A percentile compares a stretch with the other conserved stretches of the same genome.
phyloP scores from a whole-genome alignment of 1,140 invertebrate genomes.

The Helicoverpa zea region DNA sequence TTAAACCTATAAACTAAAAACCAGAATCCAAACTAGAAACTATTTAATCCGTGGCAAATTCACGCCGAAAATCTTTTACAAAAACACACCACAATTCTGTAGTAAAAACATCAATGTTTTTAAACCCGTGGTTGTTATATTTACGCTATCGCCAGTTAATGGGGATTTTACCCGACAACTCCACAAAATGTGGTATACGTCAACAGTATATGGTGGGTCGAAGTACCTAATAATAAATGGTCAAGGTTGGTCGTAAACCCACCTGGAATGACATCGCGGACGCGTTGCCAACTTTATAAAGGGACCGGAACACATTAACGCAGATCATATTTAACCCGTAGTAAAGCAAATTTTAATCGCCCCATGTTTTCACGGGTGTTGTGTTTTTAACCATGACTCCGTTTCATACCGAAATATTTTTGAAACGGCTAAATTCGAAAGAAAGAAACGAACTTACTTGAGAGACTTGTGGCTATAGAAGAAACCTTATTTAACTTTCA shows the following conservation, averaged over 20 bases:
- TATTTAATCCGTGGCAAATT: no score
- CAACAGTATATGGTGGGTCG: constrained; percentile 21
- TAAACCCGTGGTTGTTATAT: neutral
- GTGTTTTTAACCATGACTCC: neutral
- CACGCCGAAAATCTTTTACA: no score
- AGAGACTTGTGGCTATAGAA: no score
- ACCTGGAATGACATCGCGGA: constrained; percentile 9
- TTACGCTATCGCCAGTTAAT: constrained; percentile 13
- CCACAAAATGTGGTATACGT: neutral
- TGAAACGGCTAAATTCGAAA: no score
- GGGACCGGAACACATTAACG: constrained; percentile 37
- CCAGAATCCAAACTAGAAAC: no score
- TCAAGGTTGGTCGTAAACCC: constrained; percentile 39
- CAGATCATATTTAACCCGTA: constrained; percentile 25
- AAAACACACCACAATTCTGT: no score
- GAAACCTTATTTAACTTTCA: no score
- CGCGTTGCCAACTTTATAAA: constrained; percentile 31
- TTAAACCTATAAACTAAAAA: no score
- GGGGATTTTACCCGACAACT: constrained; percentile 12
- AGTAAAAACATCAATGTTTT: neutral
- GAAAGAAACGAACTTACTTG: no score
- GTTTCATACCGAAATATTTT: neutral
- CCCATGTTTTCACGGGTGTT: neutral
- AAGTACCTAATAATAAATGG: constrained; percentile 42
- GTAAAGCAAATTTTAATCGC: constrained; percentile 29